Evolutionary conservation across 2,113 vertebrate species (phyloP), one percentile per base, ranked within the genome.

Genomic region (Nannospalax galili): DNA sequence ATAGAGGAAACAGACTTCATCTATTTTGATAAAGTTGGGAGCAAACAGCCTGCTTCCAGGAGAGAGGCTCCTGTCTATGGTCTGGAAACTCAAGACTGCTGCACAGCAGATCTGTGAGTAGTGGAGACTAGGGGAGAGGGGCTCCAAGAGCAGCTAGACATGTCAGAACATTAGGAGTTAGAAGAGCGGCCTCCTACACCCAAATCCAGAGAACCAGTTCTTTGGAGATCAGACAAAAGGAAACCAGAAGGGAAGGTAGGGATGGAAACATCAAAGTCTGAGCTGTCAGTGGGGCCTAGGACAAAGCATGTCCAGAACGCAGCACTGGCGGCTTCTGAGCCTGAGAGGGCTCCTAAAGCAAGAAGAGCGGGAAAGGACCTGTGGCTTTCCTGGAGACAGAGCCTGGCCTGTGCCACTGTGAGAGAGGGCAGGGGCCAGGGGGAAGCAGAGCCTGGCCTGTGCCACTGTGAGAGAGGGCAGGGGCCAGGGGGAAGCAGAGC

Each of bases 181-280:
- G 62, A 48, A 0, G 3, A 52, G 37, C 19, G 40, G 0, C 37
- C 0, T 1, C 26, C 72, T 42, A 1, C 1, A 67, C 37, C 42
- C 52, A 20, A 70, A 72, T 45, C 20, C 20, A 45, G 42, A 42
- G 5, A 6, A 86, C 20, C 45, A 48, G 35, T 56, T 48, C 40
- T 24, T 24, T 78, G 52, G 62, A 70, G 40, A 42, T 48, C 74
- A 82, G 45, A 62, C 20, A 30, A 78, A 65, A 64, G 60, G 42
- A 28, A 77, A 40, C 62, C 24, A 37, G 22, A 45, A 84, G 67
- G 45, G 80, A 86, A 65, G 26, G 35, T 11, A 14, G 67, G 45
- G 72, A 56, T 40, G 28, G 40, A 37, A 62, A 73, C 30, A 8
- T 40, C 30, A 16, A 37, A 79, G 75, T 15, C 45, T n/a, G 64